Evolutionary conservation across 1,140 invertebrate species (phyloP).

Genomic region (Phthorimaea operculella): DNA sequence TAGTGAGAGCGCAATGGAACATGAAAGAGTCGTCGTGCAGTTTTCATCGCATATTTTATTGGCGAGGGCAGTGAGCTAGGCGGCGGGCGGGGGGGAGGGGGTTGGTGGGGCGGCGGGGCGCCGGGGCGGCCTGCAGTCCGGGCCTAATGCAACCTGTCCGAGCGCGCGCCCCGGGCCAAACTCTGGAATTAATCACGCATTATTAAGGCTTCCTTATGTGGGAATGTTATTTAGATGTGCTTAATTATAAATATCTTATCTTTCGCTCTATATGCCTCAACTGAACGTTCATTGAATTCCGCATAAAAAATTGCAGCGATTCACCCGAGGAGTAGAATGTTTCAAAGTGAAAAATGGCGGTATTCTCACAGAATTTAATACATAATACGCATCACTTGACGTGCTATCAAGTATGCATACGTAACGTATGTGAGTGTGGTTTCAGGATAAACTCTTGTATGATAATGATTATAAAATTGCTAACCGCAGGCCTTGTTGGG

Average conservation of each 20-base stretch:
- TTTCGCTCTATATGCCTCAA: neutral
- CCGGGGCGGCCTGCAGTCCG: neutral
- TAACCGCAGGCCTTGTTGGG: conserved; percentile 26
- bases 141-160: conserved; percentile 17
- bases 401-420: neutral
- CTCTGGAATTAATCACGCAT: conserved; percentile 33
- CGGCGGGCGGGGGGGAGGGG: too few species aligned
- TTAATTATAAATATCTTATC: conserved; percentile 13
- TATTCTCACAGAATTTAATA: neutral
- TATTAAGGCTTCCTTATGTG: conserved; percentile 33
- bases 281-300: neutral
- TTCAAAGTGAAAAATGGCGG: neutral
- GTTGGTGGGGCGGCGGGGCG: too few species aligned
- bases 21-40: too few species aligned
- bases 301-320: neutral
- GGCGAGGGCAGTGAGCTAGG: too few species aligned
- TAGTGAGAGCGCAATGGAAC: too few species aligned
- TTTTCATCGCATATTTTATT: too few species aligned
- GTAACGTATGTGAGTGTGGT: conserved; percentile 1
- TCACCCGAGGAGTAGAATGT: too few species aligned
- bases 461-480: conserved; percentile 28
- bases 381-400: neutral
- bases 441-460: conserved; percentile 7
- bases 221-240: conserved; percentile 11
- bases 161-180: conserved; percentile 15